These are phyloP conservation scores for Melitaea athalia DNA, from an alignment of 2,888 invertebrate species.

Conservation along the genomic window DNA sequence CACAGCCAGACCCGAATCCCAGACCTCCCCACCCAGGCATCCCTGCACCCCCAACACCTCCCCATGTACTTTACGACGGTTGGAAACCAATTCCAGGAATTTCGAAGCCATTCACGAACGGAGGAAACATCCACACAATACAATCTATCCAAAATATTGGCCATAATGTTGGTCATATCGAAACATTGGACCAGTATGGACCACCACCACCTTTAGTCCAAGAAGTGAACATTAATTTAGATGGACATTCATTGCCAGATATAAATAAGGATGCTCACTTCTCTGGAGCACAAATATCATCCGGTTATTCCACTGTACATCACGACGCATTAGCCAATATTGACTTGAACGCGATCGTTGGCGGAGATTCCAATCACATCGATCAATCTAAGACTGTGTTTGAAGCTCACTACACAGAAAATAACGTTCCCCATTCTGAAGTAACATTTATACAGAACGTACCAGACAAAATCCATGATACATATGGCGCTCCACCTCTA, in stretches of 20 bases:
- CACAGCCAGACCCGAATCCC: slow-evolving; percentile 82
- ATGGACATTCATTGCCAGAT: slow-evolving; percentile 53
- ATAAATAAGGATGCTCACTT: slow-evolving; percentile 51
- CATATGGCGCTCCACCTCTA: slow-evolving; percentile 69
- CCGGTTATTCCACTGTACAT: slow-evolving; percentile 72
- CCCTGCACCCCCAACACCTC: slow-evolving; percentile 88
- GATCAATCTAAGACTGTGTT: slow-evolving; percentile 77
- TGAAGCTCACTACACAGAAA: slow-evolving; percentile 78
- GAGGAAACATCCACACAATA: slow-evolving; percentile 43
- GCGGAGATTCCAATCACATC: slow-evolving; percentile 74
- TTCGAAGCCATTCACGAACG: slow-evolving; percentile 66
- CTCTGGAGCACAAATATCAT: slow-evolving; percentile 59
- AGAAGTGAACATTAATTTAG: slow-evolving; percentile 58
- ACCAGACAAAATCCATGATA: slow-evolving; percentile 52
- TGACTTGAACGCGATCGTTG: slow-evolving; percentile 69
- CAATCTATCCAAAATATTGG: slow-evolving; percentile 35
- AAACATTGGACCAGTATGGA: slow-evolving; percentile 59
- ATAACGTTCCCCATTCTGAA: slow-evolving; percentile 53
- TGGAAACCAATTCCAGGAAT: slow-evolving; percentile 92
- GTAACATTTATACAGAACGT: slow-evolving; percentile 51
- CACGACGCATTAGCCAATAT: slow-evolving; percentile 73
- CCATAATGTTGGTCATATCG: slow-evolving; percentile 47
- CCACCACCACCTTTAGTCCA: slow-evolving; percentile 60
- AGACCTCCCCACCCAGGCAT: slow-evolving; percentile 86
- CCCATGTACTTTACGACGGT: slow-evolving; percentile 90